Evolutionary conservation across 2,888 invertebrate species (phyloP).

Genomic region (Ephialtes manifestator): DNA sequence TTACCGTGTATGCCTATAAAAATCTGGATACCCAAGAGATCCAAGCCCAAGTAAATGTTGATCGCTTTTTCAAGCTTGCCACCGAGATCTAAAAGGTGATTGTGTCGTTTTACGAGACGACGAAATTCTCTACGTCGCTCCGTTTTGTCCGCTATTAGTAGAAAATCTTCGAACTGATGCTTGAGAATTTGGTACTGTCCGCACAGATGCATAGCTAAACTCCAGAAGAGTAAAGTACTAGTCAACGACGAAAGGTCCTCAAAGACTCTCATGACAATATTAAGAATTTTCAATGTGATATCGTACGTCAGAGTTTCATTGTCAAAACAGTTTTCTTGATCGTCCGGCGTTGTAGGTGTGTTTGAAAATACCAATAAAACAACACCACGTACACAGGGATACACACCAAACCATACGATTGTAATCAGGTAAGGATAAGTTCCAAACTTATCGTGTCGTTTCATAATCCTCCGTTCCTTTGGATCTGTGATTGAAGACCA

Average conservation of each 20-base stretch:
- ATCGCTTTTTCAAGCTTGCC: neutral
- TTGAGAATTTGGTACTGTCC: neutral
- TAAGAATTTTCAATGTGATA: neutral
- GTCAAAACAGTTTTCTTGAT: neutral
- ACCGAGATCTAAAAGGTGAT: neutral
- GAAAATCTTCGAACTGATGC: neutral
- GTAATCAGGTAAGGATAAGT: neutral
- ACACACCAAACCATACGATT: neutral
- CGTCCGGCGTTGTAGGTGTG: neutral
- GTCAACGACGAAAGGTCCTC: neutral
- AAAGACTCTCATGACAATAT: neutral
- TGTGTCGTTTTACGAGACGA: neutral
- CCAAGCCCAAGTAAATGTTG: neutral
- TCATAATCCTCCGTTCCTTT: neutral
- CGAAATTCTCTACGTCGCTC: neutral
- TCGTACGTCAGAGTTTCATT: neutral
- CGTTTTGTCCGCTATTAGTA: neutral
- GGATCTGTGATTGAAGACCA: neutral
- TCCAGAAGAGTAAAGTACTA: neutral
- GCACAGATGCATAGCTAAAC: neutral
- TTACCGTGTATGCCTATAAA: neutral
- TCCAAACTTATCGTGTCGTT: slow-evolving; percentile 3
- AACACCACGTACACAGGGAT: neutral
- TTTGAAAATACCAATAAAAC: neutral
- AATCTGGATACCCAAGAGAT: neutral